phyloP scores from a whole-genome alignment of 64 coral and sea anemone genomes.

The Montipora sp. region DNA sequence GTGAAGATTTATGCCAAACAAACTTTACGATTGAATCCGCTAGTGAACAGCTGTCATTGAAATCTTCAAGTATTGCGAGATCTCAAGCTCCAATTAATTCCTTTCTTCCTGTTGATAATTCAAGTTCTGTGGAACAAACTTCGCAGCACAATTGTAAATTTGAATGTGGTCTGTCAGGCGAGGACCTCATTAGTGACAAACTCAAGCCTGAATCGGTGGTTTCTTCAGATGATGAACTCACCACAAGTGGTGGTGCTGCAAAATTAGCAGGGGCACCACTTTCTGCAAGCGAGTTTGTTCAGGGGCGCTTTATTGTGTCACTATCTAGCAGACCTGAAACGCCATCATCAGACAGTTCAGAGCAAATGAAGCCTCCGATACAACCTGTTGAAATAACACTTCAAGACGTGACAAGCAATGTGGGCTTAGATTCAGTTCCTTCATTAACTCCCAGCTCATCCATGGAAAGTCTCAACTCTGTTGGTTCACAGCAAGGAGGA shows the following conservation, averaged over 20 bases:
- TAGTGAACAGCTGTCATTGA: not conserved
- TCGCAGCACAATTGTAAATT: not conserved
- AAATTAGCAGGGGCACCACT: not conserved
- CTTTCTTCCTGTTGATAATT: constrained; percentile 40
- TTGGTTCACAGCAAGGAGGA: constrained; percentile 56
- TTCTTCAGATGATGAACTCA: constrained; percentile 25
- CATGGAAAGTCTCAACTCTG: constrained; percentile 86
- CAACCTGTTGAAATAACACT: constrained; percentile 48
- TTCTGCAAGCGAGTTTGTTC: constrained; percentile 10
- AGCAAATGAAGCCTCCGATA: not conserved
- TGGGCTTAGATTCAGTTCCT: constrained; percentile 26
- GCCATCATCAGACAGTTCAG: constrained; percentile 16
- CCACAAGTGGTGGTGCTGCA: not conserved
- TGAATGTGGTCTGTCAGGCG: constrained; percentile 35
- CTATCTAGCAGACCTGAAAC: constrained; percentile 27
- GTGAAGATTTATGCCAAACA: not conserved
- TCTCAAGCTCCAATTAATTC: constrained; percentile 7
- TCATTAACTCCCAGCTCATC: constrained; percentile 91
- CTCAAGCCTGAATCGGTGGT: not conserved
- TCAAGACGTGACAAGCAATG: constrained; percentile 55
- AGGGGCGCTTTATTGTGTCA: constrained; percentile 47
- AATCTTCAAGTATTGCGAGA: not conserved
- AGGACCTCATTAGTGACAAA: constrained; percentile 9
- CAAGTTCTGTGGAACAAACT: not conserved
- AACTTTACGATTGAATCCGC: not conserved